Conservation (phyloP, 1,140 invertebrate genomes). For the Eupeodes corollae region DNA sequence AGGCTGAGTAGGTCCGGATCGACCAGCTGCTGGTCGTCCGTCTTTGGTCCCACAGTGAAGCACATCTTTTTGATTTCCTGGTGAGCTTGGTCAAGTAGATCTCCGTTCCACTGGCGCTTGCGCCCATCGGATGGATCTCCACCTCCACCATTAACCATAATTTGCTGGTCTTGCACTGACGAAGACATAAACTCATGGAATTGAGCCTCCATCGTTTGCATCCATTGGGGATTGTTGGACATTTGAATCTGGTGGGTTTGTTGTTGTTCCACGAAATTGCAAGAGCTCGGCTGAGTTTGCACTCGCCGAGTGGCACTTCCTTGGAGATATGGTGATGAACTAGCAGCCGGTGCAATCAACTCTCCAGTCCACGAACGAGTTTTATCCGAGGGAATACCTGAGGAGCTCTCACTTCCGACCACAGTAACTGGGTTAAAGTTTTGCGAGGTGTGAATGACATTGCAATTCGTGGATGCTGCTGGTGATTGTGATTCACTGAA, state of each 20-base stretch:
- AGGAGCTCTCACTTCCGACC: too few relatives aligned
- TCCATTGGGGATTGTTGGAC: constrained; percentile 31
- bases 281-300: neutral
- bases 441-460: constrained; percentile 5
- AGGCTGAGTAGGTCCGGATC: constrained; percentile 25
- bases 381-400: too few relatives aligned
- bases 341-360: neutral
- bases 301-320: constrained; percentile 10
- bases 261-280: constrained; percentile 2
- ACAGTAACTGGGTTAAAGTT: neutral
- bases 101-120: constrained; percentile 30
- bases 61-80: constrained; percentile 21
- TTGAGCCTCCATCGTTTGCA: constrained; percentile 31
- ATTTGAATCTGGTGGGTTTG: constrained; percentile 24
- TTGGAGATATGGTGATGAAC: neutral
- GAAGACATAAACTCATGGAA: constrained; percentile 22
- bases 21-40: constrained; percentile 10
- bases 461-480: constrained; percentile 8
- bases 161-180: constrained; percentile 6
- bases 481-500: constrained; percentile 30
- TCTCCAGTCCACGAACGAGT: neutral
- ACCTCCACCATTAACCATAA: constrained; percentile 10
- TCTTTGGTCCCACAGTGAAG: constrained; percentile 15
- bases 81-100: constrained; percentile 21
- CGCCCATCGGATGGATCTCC: constrained; percentile 15